Evolutionary conservation across 2,113 vertebrate species (phyloP), one percentile per base, ranked within the genome.

Genomic region (Anarhynchus alexandrinus): DNA sequence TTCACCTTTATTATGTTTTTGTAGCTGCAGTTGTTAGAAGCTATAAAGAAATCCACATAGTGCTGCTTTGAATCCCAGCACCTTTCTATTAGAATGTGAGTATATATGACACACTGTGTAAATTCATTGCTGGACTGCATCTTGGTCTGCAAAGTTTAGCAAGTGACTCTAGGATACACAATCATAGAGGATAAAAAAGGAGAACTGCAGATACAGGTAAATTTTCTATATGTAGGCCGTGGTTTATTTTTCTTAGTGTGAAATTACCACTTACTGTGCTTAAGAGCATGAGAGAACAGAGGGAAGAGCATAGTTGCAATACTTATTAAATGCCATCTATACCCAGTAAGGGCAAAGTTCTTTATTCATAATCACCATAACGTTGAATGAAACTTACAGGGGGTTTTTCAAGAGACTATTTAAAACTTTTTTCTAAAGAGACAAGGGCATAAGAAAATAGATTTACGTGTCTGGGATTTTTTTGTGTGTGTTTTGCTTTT

Each of bases 341-440:
- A 93, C 94, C 86, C 90, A 96, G 65, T 92, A 92, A 91, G 90
- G 96, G 91, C 93, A 91, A 96, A 91, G 86, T 91, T 96, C 86
- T 97, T 91, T 95, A 89, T 89, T 97, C 86, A 23, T 89, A 54
- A 88, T 97, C 72, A 88, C 77, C 94, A 15, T 98, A 94, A 76
- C 42, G 30, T 73, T 96, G 90, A 97, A 57, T 94, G 80, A 97
- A 97, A 94, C 90, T 79, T 92, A 42, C 25, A 86, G 85, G 86
- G 93, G 91, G 30, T 91, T 97, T 96, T 97, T 94, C 95, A 94
- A 97, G 54, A 79, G 47, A 96, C 91, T 97, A 97, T 97, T 98
- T 97, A 93, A 96, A 97, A 71, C 71, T 76, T 90, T 90, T 96
- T 94, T 96, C 95, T 95, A 92, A 96, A 93, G 83, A 94, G 93